A percentile compares a stretch with the other conserved stretches of the same genome.
These are phyloP conservation scores for Andrena camellia DNA, from an alignment of 2,888 invertebrate genomes.

Conservation along the genomic window DNA sequence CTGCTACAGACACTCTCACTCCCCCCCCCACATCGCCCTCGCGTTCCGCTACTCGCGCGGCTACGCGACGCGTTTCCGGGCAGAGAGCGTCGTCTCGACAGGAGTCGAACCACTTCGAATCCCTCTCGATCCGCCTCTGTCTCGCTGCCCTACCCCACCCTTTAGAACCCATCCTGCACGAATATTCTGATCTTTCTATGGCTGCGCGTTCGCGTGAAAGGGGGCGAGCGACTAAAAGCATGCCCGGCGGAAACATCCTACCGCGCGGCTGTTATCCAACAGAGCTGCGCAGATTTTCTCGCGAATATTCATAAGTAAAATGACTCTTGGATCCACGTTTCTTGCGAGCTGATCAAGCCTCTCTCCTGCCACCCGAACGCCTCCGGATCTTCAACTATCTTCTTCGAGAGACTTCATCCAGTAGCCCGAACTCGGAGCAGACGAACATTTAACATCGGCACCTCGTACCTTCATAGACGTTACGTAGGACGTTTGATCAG, in stretches of 20 bases:
- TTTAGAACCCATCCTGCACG: conserved; percentile 36
- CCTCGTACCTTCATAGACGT: background rate
- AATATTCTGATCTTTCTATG: conserved; percentile 21
- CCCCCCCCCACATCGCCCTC: too few species aligned
- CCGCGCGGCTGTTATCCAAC: too few species aligned
- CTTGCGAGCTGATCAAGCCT: background rate
- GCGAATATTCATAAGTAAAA: too few species aligned
- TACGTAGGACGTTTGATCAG: too few species aligned
- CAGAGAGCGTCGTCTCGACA: conserved; percentile 42
- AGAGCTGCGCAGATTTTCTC: too few species aligned
- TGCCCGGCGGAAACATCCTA: background rate
- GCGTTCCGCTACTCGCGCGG: background rate
- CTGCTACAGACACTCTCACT: background rate
- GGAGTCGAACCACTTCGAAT: conserved; percentile 17
- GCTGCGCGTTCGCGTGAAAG: conserved; percentile 20
- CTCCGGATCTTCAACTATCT: background rate
- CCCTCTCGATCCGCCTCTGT: conserved; percentile 4
- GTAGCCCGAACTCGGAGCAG: background rate
- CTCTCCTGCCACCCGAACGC: conserved; percentile 32
- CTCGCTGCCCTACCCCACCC: conserved; percentile 3
- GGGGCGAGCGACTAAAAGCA: background rate
- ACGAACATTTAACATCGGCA: conserved; percentile 8
- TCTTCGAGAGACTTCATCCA: conserved; percentile 7
- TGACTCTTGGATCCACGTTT: background rate
- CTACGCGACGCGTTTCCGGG: conserved; percentile 43